These are phyloP conservation scores for Sturnira hondurensis DNA, from an alignment of 2,113 vertebrate genomes.

Conservation along the genomic window DNA sequence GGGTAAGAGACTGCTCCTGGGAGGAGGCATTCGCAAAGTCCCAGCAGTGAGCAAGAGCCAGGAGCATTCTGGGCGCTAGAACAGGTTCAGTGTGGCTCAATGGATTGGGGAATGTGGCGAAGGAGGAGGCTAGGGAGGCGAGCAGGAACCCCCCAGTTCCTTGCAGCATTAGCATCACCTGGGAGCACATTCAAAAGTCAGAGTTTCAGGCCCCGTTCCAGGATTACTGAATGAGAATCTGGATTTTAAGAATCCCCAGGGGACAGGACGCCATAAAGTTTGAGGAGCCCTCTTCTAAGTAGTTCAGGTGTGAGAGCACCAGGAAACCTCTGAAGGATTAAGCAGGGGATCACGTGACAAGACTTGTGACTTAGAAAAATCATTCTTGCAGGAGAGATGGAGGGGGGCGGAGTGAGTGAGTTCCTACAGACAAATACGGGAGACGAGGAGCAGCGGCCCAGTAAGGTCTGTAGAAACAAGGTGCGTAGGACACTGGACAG, in stretches of 20 bases:
- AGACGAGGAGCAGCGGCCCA: not conserved
- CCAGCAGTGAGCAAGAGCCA: not conserved
- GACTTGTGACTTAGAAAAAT: not conserved
- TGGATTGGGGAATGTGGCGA: not conserved
- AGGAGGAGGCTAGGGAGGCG: not conserved
- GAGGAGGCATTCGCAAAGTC: not conserved
- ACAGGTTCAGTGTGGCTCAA: not conserved
- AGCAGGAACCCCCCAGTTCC: not conserved
- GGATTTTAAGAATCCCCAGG: not conserved
- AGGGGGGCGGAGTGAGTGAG: not conserved
- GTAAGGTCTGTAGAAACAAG: not conserved
- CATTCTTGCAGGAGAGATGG: not conserved
- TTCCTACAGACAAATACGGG: not conserved
- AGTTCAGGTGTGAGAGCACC: not conserved
- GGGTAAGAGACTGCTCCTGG: not conserved
- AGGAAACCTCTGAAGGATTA: not conserved
- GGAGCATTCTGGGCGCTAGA: not conserved
- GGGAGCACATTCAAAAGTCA: not conserved
- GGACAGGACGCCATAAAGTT: rapidly evolving
- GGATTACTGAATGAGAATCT: not conserved
- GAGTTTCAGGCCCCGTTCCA: not conserved
- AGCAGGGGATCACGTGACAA: not conserved
- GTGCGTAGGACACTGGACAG: no score
- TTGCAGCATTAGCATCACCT: not conserved
- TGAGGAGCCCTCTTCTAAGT: not conserved